These are phyloP conservation scores for Coracias cyanogaster DNA, from an alignment of 2,797 vertebrate genomes.

Conservation along the genomic window DNA sequence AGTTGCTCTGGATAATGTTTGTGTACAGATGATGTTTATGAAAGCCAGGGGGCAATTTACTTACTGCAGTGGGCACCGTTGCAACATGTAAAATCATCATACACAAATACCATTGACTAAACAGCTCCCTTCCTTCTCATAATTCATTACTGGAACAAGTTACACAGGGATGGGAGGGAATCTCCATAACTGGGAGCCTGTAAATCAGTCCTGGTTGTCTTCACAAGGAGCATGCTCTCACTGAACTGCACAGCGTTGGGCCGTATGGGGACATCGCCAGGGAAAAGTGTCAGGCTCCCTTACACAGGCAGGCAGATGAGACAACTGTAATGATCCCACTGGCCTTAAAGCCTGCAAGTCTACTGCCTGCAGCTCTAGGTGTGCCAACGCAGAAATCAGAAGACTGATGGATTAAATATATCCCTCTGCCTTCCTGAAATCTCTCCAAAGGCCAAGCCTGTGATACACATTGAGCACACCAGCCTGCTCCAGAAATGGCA, in stretches of 20 bases:
- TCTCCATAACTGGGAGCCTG: background rate
- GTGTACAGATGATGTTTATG: constrained; percentile 74
- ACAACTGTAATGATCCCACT: background rate
- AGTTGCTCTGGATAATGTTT: constrained; percentile 62
- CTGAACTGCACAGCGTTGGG: fast-evolving
- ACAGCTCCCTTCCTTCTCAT: constrained; percentile 50
- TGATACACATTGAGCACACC: background rate
- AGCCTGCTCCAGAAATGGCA: background rate
- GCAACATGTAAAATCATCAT: constrained; percentile 44
- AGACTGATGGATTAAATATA: background rate
- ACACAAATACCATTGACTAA: constrained; percentile 60
- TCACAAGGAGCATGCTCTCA: background rate
- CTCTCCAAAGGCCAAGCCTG: background rate
- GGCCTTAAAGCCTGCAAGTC: background rate
- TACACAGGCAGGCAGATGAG: background rate
- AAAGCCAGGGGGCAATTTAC: constrained; percentile 67
- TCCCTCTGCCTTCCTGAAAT: background rate
- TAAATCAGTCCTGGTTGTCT: constrained; percentile 24
- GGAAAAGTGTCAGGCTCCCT: background rate
- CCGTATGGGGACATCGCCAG: background rate
- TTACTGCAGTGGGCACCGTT: constrained; percentile 42
- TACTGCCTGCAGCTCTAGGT: background rate
- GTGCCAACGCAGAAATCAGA: background rate
- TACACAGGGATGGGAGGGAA: background rate
- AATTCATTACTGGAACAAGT: constrained; percentile 46